A percentile compares a stretch with the other conserved stretches of the same genome.
Conservation (phyloP, 2,797 vertebrate species). For the Urosaurus nigricauda region DNA sequence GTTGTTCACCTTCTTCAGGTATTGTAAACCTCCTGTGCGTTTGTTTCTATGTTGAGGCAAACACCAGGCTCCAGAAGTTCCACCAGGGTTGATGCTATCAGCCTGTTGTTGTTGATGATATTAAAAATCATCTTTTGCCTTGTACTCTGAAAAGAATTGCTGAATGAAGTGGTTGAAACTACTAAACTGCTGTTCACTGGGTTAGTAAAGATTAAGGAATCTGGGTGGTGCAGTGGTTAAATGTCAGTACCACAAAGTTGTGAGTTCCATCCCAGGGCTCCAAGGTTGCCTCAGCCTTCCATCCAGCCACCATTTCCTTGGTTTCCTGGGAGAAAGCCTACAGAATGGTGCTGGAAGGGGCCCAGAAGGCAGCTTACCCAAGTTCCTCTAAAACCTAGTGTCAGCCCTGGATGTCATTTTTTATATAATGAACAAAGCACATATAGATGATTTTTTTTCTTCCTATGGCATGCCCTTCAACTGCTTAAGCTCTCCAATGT, state of each 20-base stretch:
- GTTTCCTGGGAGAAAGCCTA: not conserved
- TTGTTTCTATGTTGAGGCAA: not conserved
- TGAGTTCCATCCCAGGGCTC: too few relatives aligned
- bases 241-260: too few relatives aligned
- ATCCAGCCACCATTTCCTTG: not conserved
- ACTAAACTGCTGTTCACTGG: not conserved
- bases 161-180: not conserved
- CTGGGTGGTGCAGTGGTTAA: too few relatives aligned
- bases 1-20: too few relatives aligned
- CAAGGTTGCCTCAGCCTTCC: too few relatives aligned
- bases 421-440: not conserved
- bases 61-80: not conserved
- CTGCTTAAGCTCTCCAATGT: not conserved
- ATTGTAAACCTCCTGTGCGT: too few relatives aligned
- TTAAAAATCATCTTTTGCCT: not conserved
- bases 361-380: not conserved
- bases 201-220: not conserved
- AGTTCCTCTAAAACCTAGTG: not conserved
- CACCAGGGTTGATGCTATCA: not conserved
- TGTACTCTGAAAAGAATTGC: not conserved
- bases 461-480: not conserved
- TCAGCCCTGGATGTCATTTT: not conserved
- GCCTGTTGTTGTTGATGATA: too few relatives aligned
- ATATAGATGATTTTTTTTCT: not conserved
- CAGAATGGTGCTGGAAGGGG: not conserved